Evolutionary conservation across 2,888 invertebrate species (phyloP), one percentile per base, ranked within the genome.

Genomic region (Ariolimax columbianus): DNA sequence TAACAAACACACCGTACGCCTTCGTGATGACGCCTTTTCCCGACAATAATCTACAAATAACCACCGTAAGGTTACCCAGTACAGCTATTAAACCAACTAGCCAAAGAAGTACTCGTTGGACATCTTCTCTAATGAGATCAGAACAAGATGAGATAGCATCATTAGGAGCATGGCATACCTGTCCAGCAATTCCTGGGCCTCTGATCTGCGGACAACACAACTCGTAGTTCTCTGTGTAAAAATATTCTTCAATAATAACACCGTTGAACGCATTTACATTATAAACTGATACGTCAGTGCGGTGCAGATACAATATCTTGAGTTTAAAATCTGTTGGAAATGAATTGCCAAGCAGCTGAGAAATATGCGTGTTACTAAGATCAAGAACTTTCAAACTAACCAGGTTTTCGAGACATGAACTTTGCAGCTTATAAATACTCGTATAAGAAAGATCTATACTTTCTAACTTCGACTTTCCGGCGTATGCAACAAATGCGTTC

Each of bases 151-250:
- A 82, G 6, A 82, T 40, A 26, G 82, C 30, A n/a, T 82, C 82
- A 9, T 19, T 55, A 9, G 88, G 84, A 66, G 88, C 55, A 47
- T 59, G 19, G 83, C 88, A 86, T 33, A 36, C 79, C 2, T 83
- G 72, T 0, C 47, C 82, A 17, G 72, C 30, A 1, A 82, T 82
- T n/a, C 36, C 51, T 17, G 70, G 11, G 14, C 82, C 82, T n/a
- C 80, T 73, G 40, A 80, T 47, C 47, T 79, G 79, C 23, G 80
- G 47, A 55, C 84, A 87, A 51, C 85, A 83, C 17, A 86, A 78
- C 19, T 40, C 68, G 19, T 63, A 84, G 3, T 55, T 63, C 19
- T 86, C 84, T 0, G 82, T 84, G 33, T 82, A 68, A 6, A 86
- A 30, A 9, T 30, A 14, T 23, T 19, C 66, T 11, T 47, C 33